Evolutionary conservation across 2,797 vertebrate species (phyloP), one percentile per base, ranked within the genome.

Genomic region (Manis pentadactyla): DNA sequence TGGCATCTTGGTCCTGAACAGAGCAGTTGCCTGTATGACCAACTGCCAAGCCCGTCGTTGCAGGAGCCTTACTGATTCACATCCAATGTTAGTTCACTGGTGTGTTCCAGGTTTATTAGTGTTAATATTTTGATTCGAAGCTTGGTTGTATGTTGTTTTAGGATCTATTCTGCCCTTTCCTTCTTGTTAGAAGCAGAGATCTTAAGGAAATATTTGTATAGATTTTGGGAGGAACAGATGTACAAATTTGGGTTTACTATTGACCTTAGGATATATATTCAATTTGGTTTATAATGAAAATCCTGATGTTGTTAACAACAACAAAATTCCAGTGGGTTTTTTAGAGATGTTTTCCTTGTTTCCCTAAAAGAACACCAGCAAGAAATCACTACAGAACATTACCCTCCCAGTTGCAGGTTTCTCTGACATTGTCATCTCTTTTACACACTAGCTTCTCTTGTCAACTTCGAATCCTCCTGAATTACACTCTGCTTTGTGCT

Each of bases 131-230:
- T 90, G 9, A 77, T 34, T 34, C 69, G 79, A 90, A 92, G 63
- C 61, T 51, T 78, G n/a, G 4, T 27, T 42, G 2, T 31, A 19
- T 55, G 21, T 79, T 49, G 1, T 55, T 79, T 63, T 18, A 7
- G 51, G 12, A 37, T 37, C 46, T 21, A 57, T 23, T 75, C 37
- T 92, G 29, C 15, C 53, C 51, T 68, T 78, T 83, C 61, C 59
- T 94, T 88, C 53, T 83, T 97, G 74, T 84, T 93, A 49, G 64
- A 96, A 81, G 11, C 42, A 37, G 61, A 46, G 55, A 73, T 39
- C 29, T 31, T 37, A 23, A 94, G 64, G 73, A 89, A 42, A 37
- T 53, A 12, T 73, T 73, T 85, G 34, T 42, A 4, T 37, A 88
- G 90, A 42, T 84, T 83, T 49, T 5, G 63, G n/a, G 21, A 94